A percentile compares a stretch with the other conserved stretches of the same genome.
Evolutionary conservation across 2,888 invertebrate species (phyloP).

Genomic region (Agriopis aurantiaria): DNA sequence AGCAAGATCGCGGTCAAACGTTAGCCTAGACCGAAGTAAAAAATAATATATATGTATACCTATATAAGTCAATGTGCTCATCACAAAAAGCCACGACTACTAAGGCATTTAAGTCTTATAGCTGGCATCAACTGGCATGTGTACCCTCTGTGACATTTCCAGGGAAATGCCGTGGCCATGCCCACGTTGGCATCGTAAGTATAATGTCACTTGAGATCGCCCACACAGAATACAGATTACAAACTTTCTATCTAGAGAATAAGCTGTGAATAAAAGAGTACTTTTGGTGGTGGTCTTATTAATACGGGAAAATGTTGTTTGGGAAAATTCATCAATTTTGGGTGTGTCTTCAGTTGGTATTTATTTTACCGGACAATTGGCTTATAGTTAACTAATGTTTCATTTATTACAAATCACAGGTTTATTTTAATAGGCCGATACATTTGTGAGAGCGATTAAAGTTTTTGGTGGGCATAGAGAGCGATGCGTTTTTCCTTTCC

Average conservation of each 20-base stretch:
- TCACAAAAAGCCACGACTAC: conserved; percentile 7
- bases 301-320: neutral
- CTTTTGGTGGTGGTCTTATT: neutral
- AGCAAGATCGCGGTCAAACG: too few relatives aligned
- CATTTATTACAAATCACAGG: too few relatives aligned
- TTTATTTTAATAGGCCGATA: too few relatives aligned
- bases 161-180: conserved; percentile 55
- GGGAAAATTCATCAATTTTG: too few relatives aligned
- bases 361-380: too few relatives aligned
- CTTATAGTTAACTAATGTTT: too few relatives aligned
- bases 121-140: conserved; percentile 43
- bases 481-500: too few relatives aligned
- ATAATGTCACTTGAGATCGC: conserved; percentile 56
- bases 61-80: neutral
- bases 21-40: too few relatives aligned
- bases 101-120: conserved; percentile 41
- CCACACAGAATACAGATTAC: conserved; percentile 34
- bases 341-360: too few relatives aligned
- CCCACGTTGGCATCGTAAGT: conserved; percentile 40
- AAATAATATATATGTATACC: too few relatives aligned
- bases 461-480: too few relatives aligned
- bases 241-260: neutral
- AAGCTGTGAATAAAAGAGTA: conserved; percentile 5
- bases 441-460: too few relatives aligned
- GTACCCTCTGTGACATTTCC: conserved; percentile 53